Conservation (phyloP, 2,888 invertebrate genomes). For the Cosmia trapezina region DNA sequence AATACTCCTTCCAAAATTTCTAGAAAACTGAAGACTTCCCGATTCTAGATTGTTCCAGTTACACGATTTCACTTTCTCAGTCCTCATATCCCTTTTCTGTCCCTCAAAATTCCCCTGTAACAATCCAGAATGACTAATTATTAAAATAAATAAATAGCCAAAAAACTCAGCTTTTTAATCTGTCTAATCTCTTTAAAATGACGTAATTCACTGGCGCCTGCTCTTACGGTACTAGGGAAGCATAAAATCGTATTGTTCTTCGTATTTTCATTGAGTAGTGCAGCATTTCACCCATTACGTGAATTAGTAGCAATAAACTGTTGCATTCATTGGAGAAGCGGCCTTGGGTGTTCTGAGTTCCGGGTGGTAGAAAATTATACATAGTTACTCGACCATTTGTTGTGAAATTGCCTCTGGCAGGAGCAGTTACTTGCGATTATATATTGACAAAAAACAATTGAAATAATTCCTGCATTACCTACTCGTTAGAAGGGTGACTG, state of each 20-base stretch:
- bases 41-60: neutral
- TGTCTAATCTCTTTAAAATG: constrained; percentile 54
- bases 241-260: constrained; percentile 75
- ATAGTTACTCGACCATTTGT: neutral
- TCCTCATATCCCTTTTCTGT: neutral
- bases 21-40: too few species aligned
- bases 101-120: constrained; percentile 1
- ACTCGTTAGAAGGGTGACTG: neutral
- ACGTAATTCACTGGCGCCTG: constrained; percentile 76
- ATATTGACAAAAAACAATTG: too few species aligned
- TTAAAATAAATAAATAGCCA: neutral
- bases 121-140: constrained; percentile 14
- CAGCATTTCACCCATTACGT: constrained; percentile 72
- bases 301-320: constrained; percentile 81
- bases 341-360: constrained; percentile 24
- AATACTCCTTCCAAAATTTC: neutral
- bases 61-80: constrained; percentile 2
- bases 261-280: constrained; percentile 76
- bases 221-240: constrained; percentile 66
- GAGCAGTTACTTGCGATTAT: too few species aligned
- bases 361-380: neutral
- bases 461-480: neutral
- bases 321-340: constrained; percentile 74
- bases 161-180: constrained; percentile 29
- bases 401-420: neutral